A percentile compares a stretch with the other conserved stretches of the same genome.
Conservation (phyloP, 2,888 invertebrate species). For the Alloscopus bannaensis region DNA sequence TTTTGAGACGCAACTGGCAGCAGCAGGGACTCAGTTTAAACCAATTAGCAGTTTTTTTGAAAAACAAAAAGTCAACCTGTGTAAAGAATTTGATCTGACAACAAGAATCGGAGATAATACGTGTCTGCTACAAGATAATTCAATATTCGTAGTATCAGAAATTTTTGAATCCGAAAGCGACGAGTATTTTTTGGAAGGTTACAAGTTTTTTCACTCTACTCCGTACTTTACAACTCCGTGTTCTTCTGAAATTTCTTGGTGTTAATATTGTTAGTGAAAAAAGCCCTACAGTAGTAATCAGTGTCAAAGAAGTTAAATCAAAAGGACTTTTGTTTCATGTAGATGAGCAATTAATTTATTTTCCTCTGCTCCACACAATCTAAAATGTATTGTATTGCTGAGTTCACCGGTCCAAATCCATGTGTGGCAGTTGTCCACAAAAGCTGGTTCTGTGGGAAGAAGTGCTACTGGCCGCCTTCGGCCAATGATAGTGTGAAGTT, state of each 20-base stretch:
- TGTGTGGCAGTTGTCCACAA: background rate
- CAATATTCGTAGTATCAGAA: background rate
- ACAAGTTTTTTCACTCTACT: too few species aligned
- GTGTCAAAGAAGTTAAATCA: background rate
- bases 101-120: background rate
- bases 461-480: background rate
- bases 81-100: conserved; percentile 2
- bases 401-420: background rate
- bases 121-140: too few species aligned
- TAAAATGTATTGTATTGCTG: background rate
- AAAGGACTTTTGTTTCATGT: background rate
- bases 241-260: too few species aligned
- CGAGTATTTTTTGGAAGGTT: too few species aligned
- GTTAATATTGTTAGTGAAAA: too few species aligned
- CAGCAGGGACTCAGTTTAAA: too few species aligned
- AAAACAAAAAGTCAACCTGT: background rate
- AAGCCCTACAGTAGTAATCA: too few species aligned
- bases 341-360: background rate
- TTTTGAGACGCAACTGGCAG: background rate
- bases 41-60: background rate
- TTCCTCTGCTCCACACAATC: background rate
- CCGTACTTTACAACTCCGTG: too few species aligned
- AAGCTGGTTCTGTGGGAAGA: background rate
- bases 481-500: background rate
- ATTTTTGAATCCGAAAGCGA: background rate